Evolutionary conservation across 2,797 vertebrate species (phyloP).

Genomic region (Hirundo rustica): DNA sequence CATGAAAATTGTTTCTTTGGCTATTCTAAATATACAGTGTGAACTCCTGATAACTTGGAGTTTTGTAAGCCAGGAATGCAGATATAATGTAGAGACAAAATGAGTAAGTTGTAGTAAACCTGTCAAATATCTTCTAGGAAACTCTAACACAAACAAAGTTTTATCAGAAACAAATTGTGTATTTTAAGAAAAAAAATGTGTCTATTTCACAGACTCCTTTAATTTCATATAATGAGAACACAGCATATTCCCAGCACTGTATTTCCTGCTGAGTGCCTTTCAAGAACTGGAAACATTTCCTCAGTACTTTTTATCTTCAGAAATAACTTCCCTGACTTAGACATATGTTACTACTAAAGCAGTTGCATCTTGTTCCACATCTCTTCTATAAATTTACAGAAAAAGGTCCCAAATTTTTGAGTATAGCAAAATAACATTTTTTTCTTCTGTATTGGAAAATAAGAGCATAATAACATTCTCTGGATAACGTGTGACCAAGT

Average conservation of each 20-base stretch:
- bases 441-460: slow-evolving; percentile 10
- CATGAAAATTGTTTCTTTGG: neutral
- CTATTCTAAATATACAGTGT: neutral
- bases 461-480: neutral
- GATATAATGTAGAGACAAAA: neutral
- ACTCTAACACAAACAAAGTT: neutral
- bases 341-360: neutral
- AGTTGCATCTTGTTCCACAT: neutral
- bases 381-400: neutral
- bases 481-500: neutral
- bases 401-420: neutral
- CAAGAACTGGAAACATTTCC: neutral
- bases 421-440: neutral
- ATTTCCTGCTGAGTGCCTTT: neutral
- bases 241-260: neutral
- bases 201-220: neutral
- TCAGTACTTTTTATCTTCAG: neutral
- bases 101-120: neutral
- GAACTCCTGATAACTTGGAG: neutral
- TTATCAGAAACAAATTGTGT: neutral
- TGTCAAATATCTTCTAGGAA: neutral
- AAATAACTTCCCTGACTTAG: neutral
- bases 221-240: neutral
- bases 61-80: neutral
- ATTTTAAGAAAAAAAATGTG: neutral